Conservation (phyloP, 2,113 vertebrate genomes). For the Herpailurus yagouaroundi region DNA sequence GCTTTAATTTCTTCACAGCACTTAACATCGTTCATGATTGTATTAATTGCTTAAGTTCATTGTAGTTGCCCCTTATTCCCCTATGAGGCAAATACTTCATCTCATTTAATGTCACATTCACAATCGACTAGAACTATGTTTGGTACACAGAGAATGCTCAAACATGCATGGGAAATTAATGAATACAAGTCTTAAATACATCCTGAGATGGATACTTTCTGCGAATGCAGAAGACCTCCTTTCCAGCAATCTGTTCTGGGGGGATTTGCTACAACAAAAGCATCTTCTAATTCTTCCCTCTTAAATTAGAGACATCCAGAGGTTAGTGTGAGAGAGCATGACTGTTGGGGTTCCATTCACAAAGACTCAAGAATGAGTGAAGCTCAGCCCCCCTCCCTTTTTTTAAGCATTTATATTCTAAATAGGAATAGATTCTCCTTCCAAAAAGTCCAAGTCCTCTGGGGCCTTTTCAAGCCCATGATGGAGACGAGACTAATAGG, state of each 20-base stretch:
- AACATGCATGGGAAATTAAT: neutral
- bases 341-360: neutral
- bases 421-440: neutral
- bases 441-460: neutral
- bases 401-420: neutral
- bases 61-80: neutral
- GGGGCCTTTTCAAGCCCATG: neutral
- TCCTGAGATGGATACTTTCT: neutral
- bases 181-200: neutral
- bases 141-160: neutral
- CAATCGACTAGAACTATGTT: neutral
- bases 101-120: neutral
- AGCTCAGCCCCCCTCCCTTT: neutral
- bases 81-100: neutral
- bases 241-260: neutral
- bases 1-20: neutral
- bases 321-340: neutral
- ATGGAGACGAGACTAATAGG: neutral
- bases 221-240: neutral
- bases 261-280: neutral
- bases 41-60: neutral
- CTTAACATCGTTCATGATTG: neutral
- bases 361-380: neutral
- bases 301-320: neutral
- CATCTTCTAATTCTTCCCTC: neutral